A percentile compares a stretch with the other conserved stretches of the same genome.
Evolutionary conservation across 1,140 invertebrate species (phyloP).

Genomic region (Drosophila sp.): DNA sequence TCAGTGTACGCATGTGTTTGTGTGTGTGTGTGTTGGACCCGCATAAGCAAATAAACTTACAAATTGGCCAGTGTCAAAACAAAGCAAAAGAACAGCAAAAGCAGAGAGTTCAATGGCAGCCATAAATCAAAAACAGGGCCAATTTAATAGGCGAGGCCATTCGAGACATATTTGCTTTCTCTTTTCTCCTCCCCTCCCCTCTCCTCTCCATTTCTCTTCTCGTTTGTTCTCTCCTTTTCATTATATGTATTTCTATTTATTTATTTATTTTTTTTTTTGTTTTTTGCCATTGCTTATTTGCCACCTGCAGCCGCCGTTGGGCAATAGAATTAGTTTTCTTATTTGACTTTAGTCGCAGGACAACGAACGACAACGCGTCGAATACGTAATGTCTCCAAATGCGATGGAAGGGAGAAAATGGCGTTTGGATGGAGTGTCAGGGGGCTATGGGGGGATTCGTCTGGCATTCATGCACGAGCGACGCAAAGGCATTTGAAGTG

Average conservation of each 20-base stretch:
- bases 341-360: slow-evolving; percentile 70
- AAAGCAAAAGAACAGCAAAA: slow-evolving; percentile 28
- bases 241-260: not conserved
- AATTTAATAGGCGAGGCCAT: slow-evolving; percentile 41
- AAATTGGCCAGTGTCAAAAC: slow-evolving; percentile 62
- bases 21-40: slow-evolving; percentile 15
- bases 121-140: slow-evolving; percentile 77
- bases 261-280: not conserved
- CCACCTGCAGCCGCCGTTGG: slow-evolving; percentile 48
- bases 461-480: slow-evolving; percentile 74
- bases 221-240: slow-evolving; percentile 6
- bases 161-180: slow-evolving; percentile 24
- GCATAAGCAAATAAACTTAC: slow-evolving; percentile 77
- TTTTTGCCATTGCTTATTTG: not conserved
- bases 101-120: slow-evolving; percentile 67
- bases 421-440: too few species aligned
- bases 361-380: slow-evolving; percentile 33
- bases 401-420: not conserved
- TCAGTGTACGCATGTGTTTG: slow-evolving; percentile 3
- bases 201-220: too few species aligned
- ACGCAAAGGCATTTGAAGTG: slow-evolving; percentile 56
- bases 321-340: slow-evolving; percentile 75
- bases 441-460: slow-evolving; percentile 13
- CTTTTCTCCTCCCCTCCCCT: too few species aligned
- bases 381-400: slow-evolving; percentile 45